These are phyloP conservation scores for Cariama cristata DNA, from an alignment of 2,113 vertebrate species.

Conservation along the genomic window DNA sequence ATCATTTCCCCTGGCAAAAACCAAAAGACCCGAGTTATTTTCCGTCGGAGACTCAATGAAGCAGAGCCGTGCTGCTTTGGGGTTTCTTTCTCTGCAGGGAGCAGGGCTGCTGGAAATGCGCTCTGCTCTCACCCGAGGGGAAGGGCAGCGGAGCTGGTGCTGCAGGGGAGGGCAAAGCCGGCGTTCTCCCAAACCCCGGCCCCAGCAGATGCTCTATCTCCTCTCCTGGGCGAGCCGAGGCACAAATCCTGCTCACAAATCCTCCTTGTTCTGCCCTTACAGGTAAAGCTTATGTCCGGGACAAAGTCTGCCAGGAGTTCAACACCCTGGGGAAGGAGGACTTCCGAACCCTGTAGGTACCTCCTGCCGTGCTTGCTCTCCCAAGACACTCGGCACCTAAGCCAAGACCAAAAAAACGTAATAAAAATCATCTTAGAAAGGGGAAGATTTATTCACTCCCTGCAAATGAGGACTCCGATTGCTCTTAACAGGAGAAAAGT, in stretches of 20 bases:
- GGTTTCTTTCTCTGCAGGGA: background rate
- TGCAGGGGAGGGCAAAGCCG: background rate
- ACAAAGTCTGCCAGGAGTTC: constrained; percentile 79
- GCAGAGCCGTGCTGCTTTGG: background rate
- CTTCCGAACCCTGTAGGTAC: constrained; percentile 78
- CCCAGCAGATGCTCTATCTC: background rate
- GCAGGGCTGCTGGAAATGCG: too few species aligned
- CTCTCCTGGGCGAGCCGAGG: fast-evolving
- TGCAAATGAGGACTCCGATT: background rate
- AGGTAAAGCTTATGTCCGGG: constrained; percentile 76
- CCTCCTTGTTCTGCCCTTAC: background rate
- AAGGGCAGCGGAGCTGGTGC: fast-evolving
- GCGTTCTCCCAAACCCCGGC: background rate
- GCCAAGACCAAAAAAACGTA: background rate
- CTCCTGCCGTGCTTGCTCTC: background rate
- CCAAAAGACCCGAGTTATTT: background rate
- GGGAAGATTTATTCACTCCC: too few species aligned
- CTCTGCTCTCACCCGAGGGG: background rate
- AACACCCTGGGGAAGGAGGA: constrained; percentile 70
- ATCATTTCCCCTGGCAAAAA: background rate
- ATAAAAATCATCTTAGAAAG: background rate
- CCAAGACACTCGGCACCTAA: too few species aligned
- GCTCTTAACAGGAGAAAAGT: background rate
- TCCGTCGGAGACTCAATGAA: background rate
- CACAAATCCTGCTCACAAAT: background rate